Percentiles rank a stretch among this genome's conserved stretches.
Conservation (phyloP, 2,113 vertebrate species). For the Spea multiplicata region DNA sequence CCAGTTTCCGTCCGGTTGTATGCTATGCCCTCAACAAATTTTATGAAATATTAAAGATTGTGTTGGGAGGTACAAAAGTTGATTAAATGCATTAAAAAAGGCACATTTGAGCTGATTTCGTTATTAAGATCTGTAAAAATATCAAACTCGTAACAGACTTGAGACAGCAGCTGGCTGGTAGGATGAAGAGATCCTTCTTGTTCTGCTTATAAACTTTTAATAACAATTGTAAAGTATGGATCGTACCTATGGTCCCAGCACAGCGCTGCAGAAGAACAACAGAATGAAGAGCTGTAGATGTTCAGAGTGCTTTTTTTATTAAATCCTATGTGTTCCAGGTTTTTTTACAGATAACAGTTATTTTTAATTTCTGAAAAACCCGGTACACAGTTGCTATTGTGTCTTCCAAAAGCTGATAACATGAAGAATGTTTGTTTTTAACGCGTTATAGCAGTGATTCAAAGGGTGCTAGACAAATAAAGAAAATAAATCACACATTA, state of each 20-base stretch:
- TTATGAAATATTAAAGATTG: too few relatives aligned
- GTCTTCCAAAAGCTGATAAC: slow-evolving; percentile 54
- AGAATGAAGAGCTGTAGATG: slow-evolving; percentile 3
- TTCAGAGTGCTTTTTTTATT: slow-evolving; percentile 9
- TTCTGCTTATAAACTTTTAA: not conserved
- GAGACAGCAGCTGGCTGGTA: not conserved
- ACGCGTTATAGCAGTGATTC: slow-evolving; percentile 51
- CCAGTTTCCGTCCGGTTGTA: too few relatives aligned
- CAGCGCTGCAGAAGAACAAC: not conserved
- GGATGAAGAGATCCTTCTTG: not conserved
- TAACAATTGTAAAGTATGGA: not conserved
- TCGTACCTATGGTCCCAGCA: not conserved
- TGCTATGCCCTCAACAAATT: too few relatives aligned
- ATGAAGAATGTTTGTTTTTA: slow-evolving; percentile 54
- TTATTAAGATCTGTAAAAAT: too few relatives aligned
- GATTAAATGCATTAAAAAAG: too few relatives aligned
- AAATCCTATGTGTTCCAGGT: slow-evolving; percentile 32
- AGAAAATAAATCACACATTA: too few relatives aligned
- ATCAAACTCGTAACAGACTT: not conserved
- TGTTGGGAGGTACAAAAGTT: too few relatives aligned
- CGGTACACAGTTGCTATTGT: slow-evolving; percentile 20
- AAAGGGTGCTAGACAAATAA: too few relatives aligned
- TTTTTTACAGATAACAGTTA: slow-evolving; percentile 48
- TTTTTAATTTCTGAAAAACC: slow-evolving; percentile 51
- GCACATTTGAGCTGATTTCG: too few relatives aligned